Evolutionary conservation across 2,113 vertebrate species (phyloP).

Genomic region (Antechinus stuartii): DNA sequence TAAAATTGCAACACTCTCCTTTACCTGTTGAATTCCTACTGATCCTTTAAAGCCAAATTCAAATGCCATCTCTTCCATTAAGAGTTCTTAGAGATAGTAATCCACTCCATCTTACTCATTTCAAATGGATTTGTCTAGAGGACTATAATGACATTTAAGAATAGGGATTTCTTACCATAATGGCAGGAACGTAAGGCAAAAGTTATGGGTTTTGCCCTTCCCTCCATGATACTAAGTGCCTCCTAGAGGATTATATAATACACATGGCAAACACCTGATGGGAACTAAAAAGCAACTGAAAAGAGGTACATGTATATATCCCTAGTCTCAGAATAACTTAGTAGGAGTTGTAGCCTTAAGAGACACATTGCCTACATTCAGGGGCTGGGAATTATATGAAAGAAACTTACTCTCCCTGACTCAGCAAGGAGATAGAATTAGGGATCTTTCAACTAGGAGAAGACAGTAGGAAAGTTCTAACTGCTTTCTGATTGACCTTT

Average conservation of each 20-base stretch:
- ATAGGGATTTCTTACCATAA: background rate
- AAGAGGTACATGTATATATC: background rate
- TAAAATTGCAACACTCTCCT: background rate
- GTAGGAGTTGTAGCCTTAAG: background rate
- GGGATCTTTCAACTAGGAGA: background rate
- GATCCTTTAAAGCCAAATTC: background rate
- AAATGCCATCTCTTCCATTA: no score
- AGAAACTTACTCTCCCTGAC: background rate
- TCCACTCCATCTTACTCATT: background rate
- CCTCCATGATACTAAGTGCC: background rate
- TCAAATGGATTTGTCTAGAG: background rate
- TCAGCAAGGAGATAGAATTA: background rate
- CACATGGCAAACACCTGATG: background rate
- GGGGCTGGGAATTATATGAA: background rate
- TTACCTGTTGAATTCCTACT: background rate
- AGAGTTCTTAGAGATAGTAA: background rate
- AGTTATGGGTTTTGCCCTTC: background rate
- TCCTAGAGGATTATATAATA: background rate
- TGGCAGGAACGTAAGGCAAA: background rate
- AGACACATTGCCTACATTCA: background rate
- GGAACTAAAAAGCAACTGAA: background rate
- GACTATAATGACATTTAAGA: background rate
- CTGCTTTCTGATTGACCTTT: background rate
- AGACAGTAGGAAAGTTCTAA: background rate
- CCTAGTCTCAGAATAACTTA: background rate